Conservation (phyloP, 2,113 vertebrate genomes). For the Pollimyrus isidori region DNA sequence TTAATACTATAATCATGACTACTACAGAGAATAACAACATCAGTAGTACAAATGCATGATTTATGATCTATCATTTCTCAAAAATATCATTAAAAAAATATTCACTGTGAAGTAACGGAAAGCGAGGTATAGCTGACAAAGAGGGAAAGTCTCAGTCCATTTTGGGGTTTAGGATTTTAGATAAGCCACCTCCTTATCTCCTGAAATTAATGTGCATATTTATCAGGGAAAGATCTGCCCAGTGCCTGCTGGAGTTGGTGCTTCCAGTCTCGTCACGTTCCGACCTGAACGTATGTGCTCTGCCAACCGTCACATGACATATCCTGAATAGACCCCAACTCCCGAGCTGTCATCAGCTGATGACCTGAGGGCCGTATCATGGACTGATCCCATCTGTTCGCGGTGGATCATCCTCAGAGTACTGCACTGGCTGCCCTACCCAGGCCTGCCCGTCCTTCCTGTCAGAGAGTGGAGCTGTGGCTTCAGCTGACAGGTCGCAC, state of each 20-base stretch:
- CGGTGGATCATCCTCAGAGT: neutral
- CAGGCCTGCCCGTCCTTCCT: neutral
- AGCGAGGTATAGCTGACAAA: slow-evolving; percentile 20
- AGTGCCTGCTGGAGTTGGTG: neutral
- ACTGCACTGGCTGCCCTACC: neutral
- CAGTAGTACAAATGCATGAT: slow-evolving; percentile 20
- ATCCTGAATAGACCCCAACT: neutral
- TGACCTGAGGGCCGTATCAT: neutral
- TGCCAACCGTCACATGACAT: neutral
- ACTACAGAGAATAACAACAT: slow-evolving; percentile 36
- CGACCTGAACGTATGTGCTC: neutral
- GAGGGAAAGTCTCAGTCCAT: slow-evolving; percentile 19
- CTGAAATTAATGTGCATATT: neutral
- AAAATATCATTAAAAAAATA: neutral
- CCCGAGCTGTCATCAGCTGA: neutral
- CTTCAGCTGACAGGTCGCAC: neutral
- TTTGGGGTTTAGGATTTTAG: neutral
- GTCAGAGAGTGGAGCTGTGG: neutral
- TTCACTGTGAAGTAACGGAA: slow-evolving; percentile 25
- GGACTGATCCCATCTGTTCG: neutral
- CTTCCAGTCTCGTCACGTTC: neutral
- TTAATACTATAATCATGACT: slow-evolving; percentile 5
- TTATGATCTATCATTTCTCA: neutral
- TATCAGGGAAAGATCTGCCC: neutral
- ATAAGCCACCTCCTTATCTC: neutral